phyloP scores from a whole-genome alignment of 2,113 vertebrate species.

The Trachemys scripta region DNA sequence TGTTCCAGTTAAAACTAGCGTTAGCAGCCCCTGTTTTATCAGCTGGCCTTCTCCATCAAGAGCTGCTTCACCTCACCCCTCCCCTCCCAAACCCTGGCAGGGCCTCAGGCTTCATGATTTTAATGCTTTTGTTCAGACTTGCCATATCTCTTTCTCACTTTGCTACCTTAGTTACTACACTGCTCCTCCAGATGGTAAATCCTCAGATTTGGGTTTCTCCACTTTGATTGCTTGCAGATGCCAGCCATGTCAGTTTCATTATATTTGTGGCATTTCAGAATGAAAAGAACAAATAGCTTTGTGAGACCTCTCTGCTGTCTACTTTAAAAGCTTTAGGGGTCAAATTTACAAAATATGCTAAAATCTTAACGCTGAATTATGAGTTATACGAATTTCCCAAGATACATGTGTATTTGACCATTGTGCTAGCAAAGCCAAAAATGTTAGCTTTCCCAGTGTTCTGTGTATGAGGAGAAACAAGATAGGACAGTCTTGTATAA shows the following conservation, averaged over 20 bases:
- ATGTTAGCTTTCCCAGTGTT: not conserved
- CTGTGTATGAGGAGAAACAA: not conserved
- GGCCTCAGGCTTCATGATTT: not conserved
- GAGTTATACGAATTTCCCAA: not conserved
- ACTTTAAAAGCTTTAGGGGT: not conserved
- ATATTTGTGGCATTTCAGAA: not conserved
- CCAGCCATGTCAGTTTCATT: not conserved
- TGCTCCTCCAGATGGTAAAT: not conserved
- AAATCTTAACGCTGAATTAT: constrained; percentile 5
- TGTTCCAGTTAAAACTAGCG: constrained; percentile 1
- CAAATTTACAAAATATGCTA: not conserved
- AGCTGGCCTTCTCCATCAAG: constrained; percentile 12
- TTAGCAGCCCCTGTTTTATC: not conserved
- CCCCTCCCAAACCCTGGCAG: not conserved
- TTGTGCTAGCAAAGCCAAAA: not conserved
- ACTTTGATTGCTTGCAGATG: not conserved
- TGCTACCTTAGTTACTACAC: not conserved
- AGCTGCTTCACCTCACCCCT: constrained; percentile 10
- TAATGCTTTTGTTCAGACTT: not conserved
- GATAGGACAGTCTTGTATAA: not conserved
- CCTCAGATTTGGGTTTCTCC: constrained; percentile 18
- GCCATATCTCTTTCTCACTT: not conserved
- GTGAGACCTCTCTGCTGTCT: not conserved
- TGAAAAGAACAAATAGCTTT: not conserved
- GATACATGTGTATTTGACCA: not conserved